phyloP scores from a whole-genome alignment of 2,113 vertebrate genomes.

The Oryctolagus cuniculus region DNA sequence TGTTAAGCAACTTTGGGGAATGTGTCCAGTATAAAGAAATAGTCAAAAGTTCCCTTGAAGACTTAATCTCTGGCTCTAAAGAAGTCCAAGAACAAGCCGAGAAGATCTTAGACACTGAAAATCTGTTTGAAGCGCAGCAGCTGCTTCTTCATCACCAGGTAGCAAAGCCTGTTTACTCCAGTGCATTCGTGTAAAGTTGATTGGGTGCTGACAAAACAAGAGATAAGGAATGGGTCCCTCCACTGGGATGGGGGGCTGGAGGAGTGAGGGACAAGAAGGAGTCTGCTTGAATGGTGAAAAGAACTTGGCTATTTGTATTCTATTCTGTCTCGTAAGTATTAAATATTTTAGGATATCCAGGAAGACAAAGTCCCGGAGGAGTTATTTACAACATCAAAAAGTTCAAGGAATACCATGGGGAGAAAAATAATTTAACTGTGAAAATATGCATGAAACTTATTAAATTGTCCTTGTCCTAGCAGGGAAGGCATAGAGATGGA shows the following conservation, averaged over 20 bases:
- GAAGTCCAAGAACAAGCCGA: constrained; percentile 91
- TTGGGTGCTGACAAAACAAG: neutral
- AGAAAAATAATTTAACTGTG: neutral
- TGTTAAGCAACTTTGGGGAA: constrained; percentile 88
- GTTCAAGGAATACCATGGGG: neutral
- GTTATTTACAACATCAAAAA: neutral
- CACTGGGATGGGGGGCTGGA: no score
- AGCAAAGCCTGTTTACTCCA: neutral
- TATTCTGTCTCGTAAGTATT: neutral
- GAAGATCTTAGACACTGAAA: constrained; percentile 92
- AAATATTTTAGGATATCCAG: constrained; percentile 12
- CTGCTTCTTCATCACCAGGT: constrained; percentile 96
- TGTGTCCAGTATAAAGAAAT: constrained; percentile 92
- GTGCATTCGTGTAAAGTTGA: rapidly evolving
- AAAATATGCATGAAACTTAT: neutral
- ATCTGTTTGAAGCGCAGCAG: constrained; percentile 92
- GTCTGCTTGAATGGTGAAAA: neutral
- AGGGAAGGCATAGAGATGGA: neutral
- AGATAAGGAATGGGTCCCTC: neutral
- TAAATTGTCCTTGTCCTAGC: neutral
- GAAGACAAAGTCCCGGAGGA: neutral
- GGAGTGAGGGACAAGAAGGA: rapidly evolving
- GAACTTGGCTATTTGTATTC: neutral
- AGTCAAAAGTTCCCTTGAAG: constrained; percentile 90
- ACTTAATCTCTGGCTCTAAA: constrained; percentile 89